A percentile compares a stretch with the other conserved stretches of the same genome.
phyloP scores from a whole-genome alignment of 2,888 invertebrate species.

The Sylvicola fuscatus region DNA sequence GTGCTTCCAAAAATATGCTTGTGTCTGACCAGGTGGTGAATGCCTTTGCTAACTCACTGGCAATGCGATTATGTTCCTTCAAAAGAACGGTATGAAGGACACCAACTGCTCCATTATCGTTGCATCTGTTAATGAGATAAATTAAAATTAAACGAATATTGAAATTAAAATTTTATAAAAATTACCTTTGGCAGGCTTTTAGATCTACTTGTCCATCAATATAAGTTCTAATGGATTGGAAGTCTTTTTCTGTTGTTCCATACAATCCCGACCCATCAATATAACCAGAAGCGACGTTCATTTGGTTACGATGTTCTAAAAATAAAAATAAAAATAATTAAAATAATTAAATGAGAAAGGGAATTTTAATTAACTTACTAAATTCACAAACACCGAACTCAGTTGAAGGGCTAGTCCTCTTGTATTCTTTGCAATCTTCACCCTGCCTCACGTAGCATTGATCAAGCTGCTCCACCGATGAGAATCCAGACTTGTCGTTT shows the following conservation, averaged over 20 bases:
- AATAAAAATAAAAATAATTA: no score
- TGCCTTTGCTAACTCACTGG: conserved; percentile 40
- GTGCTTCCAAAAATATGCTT: conserved; percentile 51
- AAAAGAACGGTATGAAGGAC: conserved; percentile 50
- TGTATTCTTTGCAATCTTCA: conserved; percentile 39
- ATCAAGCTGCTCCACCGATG: conserved; percentile 23
- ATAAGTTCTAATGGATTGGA: conserved; percentile 46
- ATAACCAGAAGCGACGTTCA: conserved; percentile 68
- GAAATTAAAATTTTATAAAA: conserved; percentile 17
- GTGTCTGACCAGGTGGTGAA: conserved; percentile 68
- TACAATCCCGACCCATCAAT: conserved; percentile 70
- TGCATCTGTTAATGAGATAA: conserved; percentile 26
- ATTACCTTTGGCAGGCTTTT: conserved; percentile 29
- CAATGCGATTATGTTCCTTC: conserved; percentile 62
- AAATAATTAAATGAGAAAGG: conserved; percentile 12
- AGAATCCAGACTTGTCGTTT: conserved; percentile 11
- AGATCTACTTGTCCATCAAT: conserved; percentile 49
- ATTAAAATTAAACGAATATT: conserved; percentile 1
- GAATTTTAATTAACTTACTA: no score
- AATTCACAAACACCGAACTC: conserved; percentile 39
- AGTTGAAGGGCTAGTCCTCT: conserved; percentile 45
- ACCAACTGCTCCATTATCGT: conserved; percentile 41
- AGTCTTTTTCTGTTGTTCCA: conserved; percentile 50
- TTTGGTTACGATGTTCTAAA: conserved; percentile 39
- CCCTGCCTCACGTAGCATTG: conserved; percentile 33